Conservation (phyloP, 2,797 vertebrate species). For the Sebastes glaucus region DNA sequence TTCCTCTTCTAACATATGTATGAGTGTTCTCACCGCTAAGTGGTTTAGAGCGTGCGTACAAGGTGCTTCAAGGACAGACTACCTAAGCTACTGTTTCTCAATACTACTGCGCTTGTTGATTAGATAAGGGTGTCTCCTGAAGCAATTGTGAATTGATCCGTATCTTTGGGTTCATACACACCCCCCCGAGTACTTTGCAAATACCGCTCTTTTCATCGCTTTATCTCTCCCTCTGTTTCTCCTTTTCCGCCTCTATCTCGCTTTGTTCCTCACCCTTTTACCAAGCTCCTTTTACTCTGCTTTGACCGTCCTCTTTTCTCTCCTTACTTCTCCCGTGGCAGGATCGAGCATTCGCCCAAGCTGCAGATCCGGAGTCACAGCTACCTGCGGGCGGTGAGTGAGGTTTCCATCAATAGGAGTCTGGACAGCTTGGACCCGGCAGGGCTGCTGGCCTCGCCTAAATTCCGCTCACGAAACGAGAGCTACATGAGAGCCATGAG, state of each 20-base stretch:
- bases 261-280: conserved; percentile 1
- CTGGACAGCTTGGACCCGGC: conserved; percentile 95
- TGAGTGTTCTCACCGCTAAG: conserved; percentile 22
- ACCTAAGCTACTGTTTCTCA: conserved; percentile 52
- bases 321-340: conserved; percentile 50
- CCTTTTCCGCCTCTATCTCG: not conserved
- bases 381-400: conserved; percentile 97
- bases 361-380: conserved; percentile 99
- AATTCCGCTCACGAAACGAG: conserved; percentile 98
- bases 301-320: not conserved
- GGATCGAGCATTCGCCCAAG: conserved; percentile 98
- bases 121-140: conserved; percentile 65
- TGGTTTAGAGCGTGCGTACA: conserved; percentile 40
- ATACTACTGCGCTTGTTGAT: conserved; percentile 52
- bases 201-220: conserved; percentile 10
- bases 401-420: conserved; percentile 98
- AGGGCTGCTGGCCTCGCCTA: conserved; percentile 92
- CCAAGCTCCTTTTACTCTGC: not conserved
- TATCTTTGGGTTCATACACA: conserved; percentile 42
- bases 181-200: conserved; percentile 38
- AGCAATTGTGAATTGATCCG: conserved; percentile 64
- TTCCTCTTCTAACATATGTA: not conserved
- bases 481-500: conserved; percentile 99
- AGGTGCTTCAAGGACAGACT: conserved; percentile 63
- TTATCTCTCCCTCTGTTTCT: conserved; percentile 6